Conservation (phyloP, 2,888 invertebrate species). For the Cerceris ruficornis region DNA sequence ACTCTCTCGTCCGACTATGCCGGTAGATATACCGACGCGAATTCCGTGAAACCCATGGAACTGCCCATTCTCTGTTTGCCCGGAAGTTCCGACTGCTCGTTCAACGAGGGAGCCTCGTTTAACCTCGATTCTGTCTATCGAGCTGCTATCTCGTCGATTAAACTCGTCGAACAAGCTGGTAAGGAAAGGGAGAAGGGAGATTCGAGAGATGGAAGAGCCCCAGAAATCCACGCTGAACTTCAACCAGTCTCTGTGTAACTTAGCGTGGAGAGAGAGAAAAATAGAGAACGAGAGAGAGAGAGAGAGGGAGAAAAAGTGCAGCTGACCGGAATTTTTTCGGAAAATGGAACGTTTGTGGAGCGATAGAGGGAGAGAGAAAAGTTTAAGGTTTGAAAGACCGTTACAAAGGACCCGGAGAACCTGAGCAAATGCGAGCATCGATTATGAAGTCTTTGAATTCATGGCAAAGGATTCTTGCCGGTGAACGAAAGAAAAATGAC, state of each 20-base stretch:
- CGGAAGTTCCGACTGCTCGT: constrained; percentile 57
- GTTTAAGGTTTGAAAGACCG: background rate
- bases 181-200: constrained; percentile 15
- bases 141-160: constrained; percentile 52
- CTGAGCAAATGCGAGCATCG: background rate
- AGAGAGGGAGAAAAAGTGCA: background rate
- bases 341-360: constrained; percentile 9
- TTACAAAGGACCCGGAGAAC: background rate
- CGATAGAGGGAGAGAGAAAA: background rate
- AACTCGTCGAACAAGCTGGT: constrained; percentile 42
- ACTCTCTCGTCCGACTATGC: constrained; percentile 42
- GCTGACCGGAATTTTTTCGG: constrained; percentile 15
- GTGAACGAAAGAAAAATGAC: too few species aligned
- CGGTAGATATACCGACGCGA: constrained; percentile 31
- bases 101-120: constrained; percentile 50
- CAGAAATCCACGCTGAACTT: constrained; percentile 4
- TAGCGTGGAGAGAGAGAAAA: background rate
- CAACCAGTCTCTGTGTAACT: background rate
- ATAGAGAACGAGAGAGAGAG: background rate
- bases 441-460: background rate
- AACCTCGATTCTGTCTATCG: constrained; percentile 59
- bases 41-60: constrained; percentile 40
- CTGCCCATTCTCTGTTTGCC: constrained; percentile 55
- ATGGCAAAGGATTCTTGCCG: too few species aligned
- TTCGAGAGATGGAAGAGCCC: background rate